Base-by-base conservation (phyloP, 2,797 vertebrate species). In the Protonibea diacanthus region DNA sequence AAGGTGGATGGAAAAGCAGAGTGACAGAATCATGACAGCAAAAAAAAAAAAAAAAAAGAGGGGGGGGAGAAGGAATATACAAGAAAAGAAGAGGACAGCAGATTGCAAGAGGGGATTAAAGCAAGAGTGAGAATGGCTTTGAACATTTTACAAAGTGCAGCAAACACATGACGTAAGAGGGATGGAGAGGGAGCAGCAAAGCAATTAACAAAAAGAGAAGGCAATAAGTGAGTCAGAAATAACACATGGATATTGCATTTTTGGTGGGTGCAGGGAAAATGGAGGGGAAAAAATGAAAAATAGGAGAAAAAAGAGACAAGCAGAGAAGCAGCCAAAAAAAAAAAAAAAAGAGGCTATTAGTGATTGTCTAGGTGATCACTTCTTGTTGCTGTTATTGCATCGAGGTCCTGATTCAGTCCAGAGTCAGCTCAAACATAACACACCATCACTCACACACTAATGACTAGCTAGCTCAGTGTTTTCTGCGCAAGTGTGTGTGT, bases 381-480 rank as follows among this genome's bases (percentile, higher is more conserved):
- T 76, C 66, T 73, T 64, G 55, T 74, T 76, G 58, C 49, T 76
- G 77, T 79, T 80, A 77, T 84, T 78, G 77, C 72, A 67, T 81
- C 77, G 14, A 3, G 38, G 58, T 58, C 67, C 67, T 58, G 69
- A 62, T 69, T 69, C 56, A 74, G 79, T 80, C 65, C 49, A 40
- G 70, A 88, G 86, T 87, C 86, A 81, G 75, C 80, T 89, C 77
- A 68, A 74, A 85, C 77, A 60, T 2, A 83, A 62, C 76, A 69
- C 70, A 27, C 71, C 80, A 87, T 89, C 89, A 82, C 65, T 87
- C 88, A 89, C 62, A 49, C 72, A 6, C 73, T 86, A 85, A 88
- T 78, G 85, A 74, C 76, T 29, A 18, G 80, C 81, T 38, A 45
- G 18, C 81, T 78, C 63, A 33, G 38, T 64, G 51, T 29, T 49